Conservation (phyloP, 2,888 invertebrate species). For the Conchocele bisecta region DNA sequence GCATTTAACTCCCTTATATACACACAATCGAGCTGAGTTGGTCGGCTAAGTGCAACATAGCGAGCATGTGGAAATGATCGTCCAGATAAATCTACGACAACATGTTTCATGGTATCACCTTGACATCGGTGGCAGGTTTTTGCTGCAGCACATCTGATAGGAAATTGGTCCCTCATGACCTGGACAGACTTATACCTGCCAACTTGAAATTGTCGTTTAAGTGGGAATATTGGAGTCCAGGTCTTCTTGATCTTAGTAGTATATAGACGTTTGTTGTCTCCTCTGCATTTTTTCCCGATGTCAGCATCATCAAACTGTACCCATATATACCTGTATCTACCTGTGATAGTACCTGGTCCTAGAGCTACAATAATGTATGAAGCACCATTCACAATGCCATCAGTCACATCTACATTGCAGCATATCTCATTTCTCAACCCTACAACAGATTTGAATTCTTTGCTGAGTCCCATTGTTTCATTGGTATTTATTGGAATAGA, state of each 20-base stretch:
- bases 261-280: slow-evolving; percentile 9
- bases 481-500: slow-evolving; percentile 18
- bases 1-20: slow-evolving; percentile 23
- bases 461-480: slow-evolving; percentile 20
- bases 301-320: slow-evolving; percentile 14
- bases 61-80: slow-evolving; percentile 21
- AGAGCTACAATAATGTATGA: slow-evolving; percentile 2
- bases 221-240: slow-evolving; percentile 31
- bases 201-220: slow-evolving; percentile 29
- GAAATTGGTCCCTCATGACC: slow-evolving; percentile 37
- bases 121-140: slow-evolving; percentile 41
- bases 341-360: background rate
- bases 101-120: slow-evolving; percentile 33
- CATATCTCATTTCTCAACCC: slow-evolving; percentile 25
- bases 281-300: slow-evolving; percentile 6
- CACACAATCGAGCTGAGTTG: slow-evolving; percentile 16
- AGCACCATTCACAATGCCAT: slow-evolving; percentile 49
- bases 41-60: slow-evolving; percentile 44
- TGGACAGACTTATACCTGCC: slow-evolving; percentile 9
- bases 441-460: slow-evolving; percentile 11
- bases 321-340: slow-evolving; percentile 6
- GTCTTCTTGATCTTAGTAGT: background rate
- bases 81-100: slow-evolving; percentile 28
- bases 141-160: slow-evolving; percentile 21
- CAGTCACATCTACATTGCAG: slow-evolving; percentile 39